A percentile compares a stretch with the other conserved stretches of the same genome.
These are phyloP conservation scores for Sebastes steindachneri DNA, from an alignment of 2,797 vertebrate species.

Conservation along the genomic window DNA sequence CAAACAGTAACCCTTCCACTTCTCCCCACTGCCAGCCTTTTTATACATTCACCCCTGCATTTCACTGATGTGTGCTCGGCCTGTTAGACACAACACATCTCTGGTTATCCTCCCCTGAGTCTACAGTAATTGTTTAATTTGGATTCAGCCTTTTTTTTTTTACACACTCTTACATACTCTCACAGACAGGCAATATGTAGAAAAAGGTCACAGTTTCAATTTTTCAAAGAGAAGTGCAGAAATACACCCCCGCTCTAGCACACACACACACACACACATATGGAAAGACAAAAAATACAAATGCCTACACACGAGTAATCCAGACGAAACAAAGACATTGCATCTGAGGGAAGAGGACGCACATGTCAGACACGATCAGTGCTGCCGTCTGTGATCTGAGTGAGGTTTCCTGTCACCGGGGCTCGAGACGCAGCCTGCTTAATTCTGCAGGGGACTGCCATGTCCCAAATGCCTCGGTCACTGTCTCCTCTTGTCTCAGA, in stretches of 20 bases:
- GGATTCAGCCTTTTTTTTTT: constrained; percentile 55
- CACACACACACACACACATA: neutral
- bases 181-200: constrained; percentile 48
- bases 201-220: constrained; percentile 71
- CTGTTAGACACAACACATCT: constrained; percentile 28
- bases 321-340: constrained; percentile 77
- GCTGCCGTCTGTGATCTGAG: constrained; percentile 76
- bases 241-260: neutral
- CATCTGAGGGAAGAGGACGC: constrained; percentile 73
- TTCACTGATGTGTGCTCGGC: constrained; percentile 5
- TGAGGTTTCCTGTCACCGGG: constrained; percentile 78
- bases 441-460: constrained; percentile 74
- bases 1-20: constrained; percentile 75
- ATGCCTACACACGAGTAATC: constrained; percentile 52
- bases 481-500: constrained; percentile 69
- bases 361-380: constrained; percentile 79
- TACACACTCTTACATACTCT: constrained; percentile 37
- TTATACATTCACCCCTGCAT: constrained; percentile 46
- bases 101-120: constrained; percentile 17
- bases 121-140: constrained; percentile 61
- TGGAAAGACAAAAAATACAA: constrained; percentile 14
- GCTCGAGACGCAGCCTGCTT: constrained; percentile 69
- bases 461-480: constrained; percentile 66
- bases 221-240: constrained; percentile 37
- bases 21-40: constrained; percentile 57